Base-by-base conservation (phyloP, 2,797 vertebrate species). In the Chiroxiphia lanceolata region DNA sequence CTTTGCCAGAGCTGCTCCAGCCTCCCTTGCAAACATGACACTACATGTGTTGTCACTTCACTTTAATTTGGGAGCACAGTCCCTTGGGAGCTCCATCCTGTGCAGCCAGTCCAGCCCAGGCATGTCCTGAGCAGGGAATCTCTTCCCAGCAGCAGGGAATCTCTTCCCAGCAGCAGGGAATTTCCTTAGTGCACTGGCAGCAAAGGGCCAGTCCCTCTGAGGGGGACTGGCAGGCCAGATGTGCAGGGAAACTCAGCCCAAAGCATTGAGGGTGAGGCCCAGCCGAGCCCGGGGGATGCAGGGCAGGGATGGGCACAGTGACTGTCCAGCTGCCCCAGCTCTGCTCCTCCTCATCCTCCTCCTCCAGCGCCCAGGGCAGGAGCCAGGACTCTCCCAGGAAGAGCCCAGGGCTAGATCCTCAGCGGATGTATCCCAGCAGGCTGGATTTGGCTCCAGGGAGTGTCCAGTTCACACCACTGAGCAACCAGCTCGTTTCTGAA, bases 241-340 rank as follows among this genome's bases (percentile, higher is more conserved):
- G 76, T 7, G 27, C 50, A 34, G 40, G 36, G 88, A 75, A 80
- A 15, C 17, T 38, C 44, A 20, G 15, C 29, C 14, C 36, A 8
- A 19, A 40, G 77, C 25, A 23, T 2, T 2, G 36, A 13, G 42
- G 0, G 1, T 3, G 40, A 59, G 40, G 45, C 77, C 31, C 10
- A 9, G 5, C 12, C 17, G 2, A 15, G 36, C 8, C 36, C 3
- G 0, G 27, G 33, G 38, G 29, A 57, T 1, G 27, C 11, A 2
- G 0, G 27, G 53, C 60, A 25, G 65, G 36, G 60, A 54, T n/a
- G 15, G 42, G 63, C 42, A 45, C 63, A 65, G 63, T 8, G 29
- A 38, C 20, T 4, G 10, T 29, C 27, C 3, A 13, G 50, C 40
- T 31, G 65, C 69, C n/a, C 38, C 51, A 16, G 56, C 61, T 31